These are phyloP conservation scores for Schizothorax lantsangensis DNA, from an alignment of 2,797 vertebrate genomes.

Conservation along the genomic window DNA sequence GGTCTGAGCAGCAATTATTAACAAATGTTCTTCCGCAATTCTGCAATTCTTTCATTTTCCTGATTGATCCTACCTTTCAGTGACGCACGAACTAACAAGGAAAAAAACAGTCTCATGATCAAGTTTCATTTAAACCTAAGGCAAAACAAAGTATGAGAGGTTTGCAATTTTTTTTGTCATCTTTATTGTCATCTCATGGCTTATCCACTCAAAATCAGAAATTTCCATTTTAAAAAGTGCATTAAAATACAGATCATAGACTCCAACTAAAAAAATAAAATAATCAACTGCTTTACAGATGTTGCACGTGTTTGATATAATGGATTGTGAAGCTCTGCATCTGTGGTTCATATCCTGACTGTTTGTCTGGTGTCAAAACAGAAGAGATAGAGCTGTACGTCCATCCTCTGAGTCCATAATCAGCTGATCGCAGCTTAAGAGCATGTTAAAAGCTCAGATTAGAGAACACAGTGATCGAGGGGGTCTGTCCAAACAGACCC, in stretches of 20 bases:
- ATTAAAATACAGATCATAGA: not conserved
- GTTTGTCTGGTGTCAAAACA: slow-evolving; percentile 3
- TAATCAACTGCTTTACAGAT: slow-evolving; percentile 1
- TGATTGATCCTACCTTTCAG: not conserved
- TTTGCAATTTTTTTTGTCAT: not conserved
- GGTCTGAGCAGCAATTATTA: slow-evolving; percentile 13
- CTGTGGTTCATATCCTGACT: slow-evolving; percentile 14
- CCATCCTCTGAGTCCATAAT: slow-evolving; percentile 21
- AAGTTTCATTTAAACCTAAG: slow-evolving; percentile 13
- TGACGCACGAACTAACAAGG: slow-evolving; percentile 18
- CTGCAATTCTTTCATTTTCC: slow-evolving; percentile 22
- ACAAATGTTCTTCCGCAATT: slow-evolving; percentile 31
- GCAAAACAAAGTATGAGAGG: not conserved
- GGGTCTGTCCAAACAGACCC: slow-evolving; percentile 36
- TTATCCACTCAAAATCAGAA: not conserved
- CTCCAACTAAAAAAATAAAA: not conserved
- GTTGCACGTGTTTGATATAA: not conserved
- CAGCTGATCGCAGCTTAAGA: slow-evolving; percentile 32
- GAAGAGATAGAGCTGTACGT: slow-evolving; percentile 1
- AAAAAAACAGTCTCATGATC: not conserved
- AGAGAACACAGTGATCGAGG: not conserved
- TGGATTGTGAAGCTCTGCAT: slow-evolving; percentile 15
- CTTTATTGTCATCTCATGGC: not conserved
- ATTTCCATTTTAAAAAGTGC: not conserved
- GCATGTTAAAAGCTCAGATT: slow-evolving; percentile 43